Conservation (phyloP, 2,888 invertebrate species). For the Spisula subtruncata region DNA sequence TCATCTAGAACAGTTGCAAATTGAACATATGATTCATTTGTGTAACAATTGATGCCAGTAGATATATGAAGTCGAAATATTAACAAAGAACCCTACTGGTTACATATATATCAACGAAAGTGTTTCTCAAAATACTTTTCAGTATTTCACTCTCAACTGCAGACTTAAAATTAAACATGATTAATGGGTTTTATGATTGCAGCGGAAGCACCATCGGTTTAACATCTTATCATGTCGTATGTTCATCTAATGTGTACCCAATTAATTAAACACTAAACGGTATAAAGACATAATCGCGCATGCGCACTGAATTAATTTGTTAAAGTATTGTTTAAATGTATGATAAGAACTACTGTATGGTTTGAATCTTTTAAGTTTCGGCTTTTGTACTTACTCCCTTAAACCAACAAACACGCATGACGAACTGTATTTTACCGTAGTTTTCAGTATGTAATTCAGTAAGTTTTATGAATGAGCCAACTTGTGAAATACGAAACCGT, state of each 20-base stretch:
- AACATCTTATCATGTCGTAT: no score
- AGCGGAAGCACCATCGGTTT: no score
- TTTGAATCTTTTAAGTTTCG: background rate
- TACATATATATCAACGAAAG: no score
- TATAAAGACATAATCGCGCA: background rate
- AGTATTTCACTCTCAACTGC: no score
- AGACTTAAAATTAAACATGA: no score
- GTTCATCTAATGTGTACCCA: background rate
- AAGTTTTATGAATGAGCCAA: conserved; percentile 58
- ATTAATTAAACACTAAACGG: background rate
- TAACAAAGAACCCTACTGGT: no score
- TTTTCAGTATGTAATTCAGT: conserved; percentile 40
- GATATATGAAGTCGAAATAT: no score
- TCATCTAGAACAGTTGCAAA: no score
- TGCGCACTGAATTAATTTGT: background rate
- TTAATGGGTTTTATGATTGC: no score
- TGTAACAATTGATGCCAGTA: no score
- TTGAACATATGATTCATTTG: no score
- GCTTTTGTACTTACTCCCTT: background rate
- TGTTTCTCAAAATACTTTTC: no score
- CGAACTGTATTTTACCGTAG: conserved; percentile 15
- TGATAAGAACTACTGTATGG: background rate
- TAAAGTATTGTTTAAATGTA: background rate
- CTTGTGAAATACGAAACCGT: conserved; percentile 35
- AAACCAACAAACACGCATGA: conserved; percentile 16